Evolutionary conservation across 2,113 vertebrate genomes (phyloP), one percentile per base, ranked within the genome.

Genomic region (Psophia crepitans): DNA sequence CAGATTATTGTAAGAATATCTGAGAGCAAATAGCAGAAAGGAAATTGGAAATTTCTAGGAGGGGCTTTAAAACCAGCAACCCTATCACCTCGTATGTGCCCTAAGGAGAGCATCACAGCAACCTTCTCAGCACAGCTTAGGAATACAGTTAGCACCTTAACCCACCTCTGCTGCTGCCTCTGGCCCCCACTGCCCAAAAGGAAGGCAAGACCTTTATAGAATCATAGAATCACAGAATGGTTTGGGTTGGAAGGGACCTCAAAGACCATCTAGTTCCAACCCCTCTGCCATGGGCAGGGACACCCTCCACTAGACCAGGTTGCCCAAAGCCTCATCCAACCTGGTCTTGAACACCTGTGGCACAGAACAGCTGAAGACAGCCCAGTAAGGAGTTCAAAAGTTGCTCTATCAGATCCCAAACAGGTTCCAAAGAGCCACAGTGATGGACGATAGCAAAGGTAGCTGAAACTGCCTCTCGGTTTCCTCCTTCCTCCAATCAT

Each of bases 21-120:
- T 69, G 64, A 75, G 32, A 70, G 41, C 51, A 80, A 80, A 77
- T 32, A 2, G 0, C 39, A 77, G 77, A 70, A 81, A 44, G 37
- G 60, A 65, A 83, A 65, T 8, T 28, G 24, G 83, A 89, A 77
- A 24, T 54, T 84, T n/a, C 32, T 78, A 61, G 78, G 43, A 64
- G 16, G 33, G 14, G 44, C 39, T 68, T 93, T 80, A 58, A 83
- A 79, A 57, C 24, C 41, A 65, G 32, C 56, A 46, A 19, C 63
- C 17, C 14, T 30, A 9, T 58, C 57, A 70, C 20, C 15, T 24
- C 39, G 8, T 5, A 21, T 3, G 14, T 0, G 2, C 61, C 35
- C 32, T 39, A 27, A 60, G 48, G n/a, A 70, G 4, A 68, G 2
- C 17, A 26, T 33, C 88, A 39, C 5, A 60, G 49, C 54, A 53